Percentiles rank a stretch among this genome's conserved stretches.
Conservation (phyloP, 2,797 vertebrate genomes). For the Triplophysa bombifrons region DNA sequence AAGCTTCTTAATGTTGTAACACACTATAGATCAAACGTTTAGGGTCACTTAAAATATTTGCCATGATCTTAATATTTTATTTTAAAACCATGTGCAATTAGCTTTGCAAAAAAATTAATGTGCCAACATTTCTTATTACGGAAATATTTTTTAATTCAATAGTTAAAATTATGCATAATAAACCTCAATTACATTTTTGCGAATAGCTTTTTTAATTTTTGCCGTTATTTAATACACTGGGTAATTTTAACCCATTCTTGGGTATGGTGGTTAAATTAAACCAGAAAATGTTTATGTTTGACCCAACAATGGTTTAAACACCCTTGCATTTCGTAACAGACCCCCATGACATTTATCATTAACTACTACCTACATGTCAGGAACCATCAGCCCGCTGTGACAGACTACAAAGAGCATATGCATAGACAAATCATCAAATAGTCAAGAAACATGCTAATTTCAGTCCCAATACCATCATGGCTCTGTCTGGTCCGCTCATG, state of each 20-base stretch:
- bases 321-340: neutral
- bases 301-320: no score
- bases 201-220: no score
- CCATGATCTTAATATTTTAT: neutral
- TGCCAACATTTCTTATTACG: neutral
- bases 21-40: neutral
- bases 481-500: slow-evolving; percentile 55
- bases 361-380: slow-evolving; percentile 2
- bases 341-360: neutral
- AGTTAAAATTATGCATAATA: no score
- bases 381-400: slow-evolving; percentile 5
- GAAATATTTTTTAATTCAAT: no score
- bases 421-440: slow-evolving; percentile 34
- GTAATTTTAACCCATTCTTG: no score
- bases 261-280: no score
- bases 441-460: slow-evolving; percentile 47
- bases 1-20: neutral
- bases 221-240: no score
- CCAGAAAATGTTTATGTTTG: no score
- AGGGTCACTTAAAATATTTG: neutral
- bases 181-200: no score
- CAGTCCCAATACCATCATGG: slow-evolving; percentile 50
- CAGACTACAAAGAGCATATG: slow-evolving; percentile 43
- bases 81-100: neutral
- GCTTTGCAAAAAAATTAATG: no score